Percentiles rank a stretch among this genome's conserved stretches.
These are phyloP conservation scores for Pristionchus mayeri DNA, from an alignment of 2,888 invertebrate genomes.

Conservation along the genomic window DNA sequence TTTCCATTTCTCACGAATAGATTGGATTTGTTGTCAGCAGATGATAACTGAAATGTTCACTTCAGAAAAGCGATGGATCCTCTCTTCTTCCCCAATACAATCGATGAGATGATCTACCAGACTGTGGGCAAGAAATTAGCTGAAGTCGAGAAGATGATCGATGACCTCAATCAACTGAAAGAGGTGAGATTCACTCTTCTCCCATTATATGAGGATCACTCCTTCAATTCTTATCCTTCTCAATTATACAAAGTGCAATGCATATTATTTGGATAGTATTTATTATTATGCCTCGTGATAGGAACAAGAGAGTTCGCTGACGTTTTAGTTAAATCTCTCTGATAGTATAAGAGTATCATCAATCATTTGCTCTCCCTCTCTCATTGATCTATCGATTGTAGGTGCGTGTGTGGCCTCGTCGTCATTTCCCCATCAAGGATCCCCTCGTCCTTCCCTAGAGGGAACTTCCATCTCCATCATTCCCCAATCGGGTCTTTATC, in stretches of 20 bases:
- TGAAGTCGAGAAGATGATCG: constrained; percentile 53
- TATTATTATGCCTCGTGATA: no score
- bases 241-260: not conserved
- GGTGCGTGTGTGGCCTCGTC: constrained; percentile 58
- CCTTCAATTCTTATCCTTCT: no score
- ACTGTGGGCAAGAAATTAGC: constrained; percentile 57
- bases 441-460: not conserved
- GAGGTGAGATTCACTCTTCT: not conserved
- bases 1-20: no score
- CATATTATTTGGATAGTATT: no score
- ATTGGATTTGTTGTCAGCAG: no score
- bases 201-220: not conserved
- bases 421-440: constrained; percentile 54
- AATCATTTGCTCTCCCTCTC: not conserved
- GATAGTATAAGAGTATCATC: not conserved
- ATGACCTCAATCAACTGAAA: constrained; percentile 54
- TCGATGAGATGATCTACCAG: constrained; percentile 68
- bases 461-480: not conserved
- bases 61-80: constrained; percentile 60
- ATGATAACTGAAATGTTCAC: not conserved
- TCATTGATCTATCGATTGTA: not conserved
- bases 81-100: constrained; percentile 66
- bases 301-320: no score
- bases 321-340: not conserved
- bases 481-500: not conserved